Conservation (phyloP, 2,797 vertebrate genomes). For the Bradypodion pumilum region DNA sequence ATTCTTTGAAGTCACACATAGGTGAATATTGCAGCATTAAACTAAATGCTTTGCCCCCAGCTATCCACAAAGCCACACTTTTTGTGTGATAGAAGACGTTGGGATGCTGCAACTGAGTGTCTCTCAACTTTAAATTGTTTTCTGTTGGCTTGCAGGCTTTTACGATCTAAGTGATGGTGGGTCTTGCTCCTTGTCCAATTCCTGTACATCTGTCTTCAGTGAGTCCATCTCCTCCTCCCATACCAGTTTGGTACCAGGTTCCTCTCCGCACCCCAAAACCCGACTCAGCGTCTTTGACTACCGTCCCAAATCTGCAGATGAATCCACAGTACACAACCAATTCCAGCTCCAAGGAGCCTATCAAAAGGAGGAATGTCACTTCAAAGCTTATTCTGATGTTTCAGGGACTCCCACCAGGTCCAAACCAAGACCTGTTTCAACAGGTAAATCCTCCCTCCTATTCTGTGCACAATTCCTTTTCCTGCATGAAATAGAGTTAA, state of each 20-base stretch:
- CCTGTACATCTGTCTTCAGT: conserved; percentile 93
- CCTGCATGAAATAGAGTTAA: background rate
- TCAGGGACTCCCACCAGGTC: conserved; percentile 66
- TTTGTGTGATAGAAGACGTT: background rate
- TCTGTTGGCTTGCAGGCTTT: conserved; percentile 81
- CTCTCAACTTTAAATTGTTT: conserved; percentile 25
- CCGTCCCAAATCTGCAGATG: conserved; percentile 88
- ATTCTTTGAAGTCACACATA: background rate
- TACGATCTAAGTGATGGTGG: conserved; percentile 93
- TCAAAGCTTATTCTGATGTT: conserved; percentile 63
- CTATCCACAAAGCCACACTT: background rate
- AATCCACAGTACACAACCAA: conserved; percentile 77
- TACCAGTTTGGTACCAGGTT: conserved; percentile 75
- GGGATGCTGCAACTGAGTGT: background rate
- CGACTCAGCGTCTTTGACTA: conserved; percentile 71
- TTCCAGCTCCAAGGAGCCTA: conserved; percentile 76
- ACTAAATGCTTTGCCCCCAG: background rate
- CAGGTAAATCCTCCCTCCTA: conserved; percentile 78
- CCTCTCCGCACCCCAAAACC: conserved; percentile 64
- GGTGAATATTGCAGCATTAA: background rate
- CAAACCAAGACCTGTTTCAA: conserved; percentile 89
- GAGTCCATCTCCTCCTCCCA: conserved; percentile 85
- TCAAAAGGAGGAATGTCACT: conserved; percentile 71
- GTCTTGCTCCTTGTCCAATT: conserved; percentile 92
- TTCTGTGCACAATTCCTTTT: background rate